These are phyloP conservation scores for Anarhynchus alexandrinus DNA, from an alignment of 2,113 vertebrate species.

Conservation along the genomic window DNA sequence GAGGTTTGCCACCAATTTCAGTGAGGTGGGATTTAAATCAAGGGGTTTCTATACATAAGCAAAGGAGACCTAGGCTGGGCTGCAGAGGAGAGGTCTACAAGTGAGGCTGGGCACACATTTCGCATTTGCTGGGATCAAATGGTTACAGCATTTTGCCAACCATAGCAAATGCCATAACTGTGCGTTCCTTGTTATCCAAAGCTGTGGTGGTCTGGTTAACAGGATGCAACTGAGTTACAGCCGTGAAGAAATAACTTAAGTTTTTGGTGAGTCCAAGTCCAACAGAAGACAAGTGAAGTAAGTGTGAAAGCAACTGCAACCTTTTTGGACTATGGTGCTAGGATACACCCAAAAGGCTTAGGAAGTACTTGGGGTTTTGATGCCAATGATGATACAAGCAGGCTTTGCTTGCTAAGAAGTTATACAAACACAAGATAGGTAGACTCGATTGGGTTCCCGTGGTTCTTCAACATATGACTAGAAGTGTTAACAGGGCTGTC, in stretches of 20 bases:
- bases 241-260: not conserved
- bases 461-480: not conserved
- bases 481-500: not conserved
- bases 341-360: not conserved
- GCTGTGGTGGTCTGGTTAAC: not conserved
- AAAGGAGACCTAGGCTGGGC: not conserved
- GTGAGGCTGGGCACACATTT: not conserved
- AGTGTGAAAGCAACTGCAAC: not conserved
- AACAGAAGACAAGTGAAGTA: not conserved
- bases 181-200: not conserved
- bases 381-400: not conserved
- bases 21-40: not conserved
- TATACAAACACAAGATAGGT: not conserved
- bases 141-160: not conserved
- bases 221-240: not conserved
- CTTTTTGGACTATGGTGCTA: not conserved
- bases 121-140: not conserved
- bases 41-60: not conserved
- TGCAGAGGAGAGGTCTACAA: not conserved
- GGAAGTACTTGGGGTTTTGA: not conserved
- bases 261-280: not conserved
- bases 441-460: rapidly evolving
- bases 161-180: not conserved
- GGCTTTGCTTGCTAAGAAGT: not conserved
- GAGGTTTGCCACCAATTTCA: not conserved